Base-by-base conservation (phyloP, 2,113 vertebrate species). In the Strigops habroptila region DNA sequence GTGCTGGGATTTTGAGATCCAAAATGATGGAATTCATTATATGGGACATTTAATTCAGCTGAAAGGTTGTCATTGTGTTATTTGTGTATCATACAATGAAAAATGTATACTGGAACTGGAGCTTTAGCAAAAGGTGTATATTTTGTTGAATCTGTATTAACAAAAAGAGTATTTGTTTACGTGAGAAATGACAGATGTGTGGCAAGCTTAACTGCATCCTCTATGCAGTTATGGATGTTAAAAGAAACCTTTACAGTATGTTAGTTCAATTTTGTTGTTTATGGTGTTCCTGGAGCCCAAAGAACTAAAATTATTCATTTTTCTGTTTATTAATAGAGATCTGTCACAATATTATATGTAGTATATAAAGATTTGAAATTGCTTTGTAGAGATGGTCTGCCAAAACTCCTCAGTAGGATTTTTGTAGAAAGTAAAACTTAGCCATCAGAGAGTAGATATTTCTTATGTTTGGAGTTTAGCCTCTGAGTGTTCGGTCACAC, bases 361-460 rank as follows among this genome's bases (percentile, higher is more conserved):
- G 13, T 43, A 79, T 46, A 67, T 88, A 94, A 88, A 88, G 39
- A 88, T 86, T 53, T 82, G 31, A 85, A 85, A 91, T 92, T 92
- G 67, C 43, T 73, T 90, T 88, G 65, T 69, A 94, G 53, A 87
- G 46, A 86, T 73, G 57, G 8, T 88, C 23, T 64, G 46, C 43
- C 57, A 79, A 68, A 93, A 27, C 8, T 93, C 10, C 71, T 77
- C 63, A 73, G 37, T 33, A 71, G 48, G 63, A 69, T 77, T 93
- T 91, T 82, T 86, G 28, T 71, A 44, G 43, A 48, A 86, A 86
- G 39, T 51, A 90, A 90, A 86, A 82, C 76, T 86, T 8, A 60
- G 10, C 19, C 21, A 86, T 77, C 23, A 60, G 63, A 86, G 12
- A 73, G 35, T 4, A 64, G 15, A n/a, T 68, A 64, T 73, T 90